Conservation (phyloP, 2,888 invertebrate genomes). For the Tridacna crocea region DNA sequence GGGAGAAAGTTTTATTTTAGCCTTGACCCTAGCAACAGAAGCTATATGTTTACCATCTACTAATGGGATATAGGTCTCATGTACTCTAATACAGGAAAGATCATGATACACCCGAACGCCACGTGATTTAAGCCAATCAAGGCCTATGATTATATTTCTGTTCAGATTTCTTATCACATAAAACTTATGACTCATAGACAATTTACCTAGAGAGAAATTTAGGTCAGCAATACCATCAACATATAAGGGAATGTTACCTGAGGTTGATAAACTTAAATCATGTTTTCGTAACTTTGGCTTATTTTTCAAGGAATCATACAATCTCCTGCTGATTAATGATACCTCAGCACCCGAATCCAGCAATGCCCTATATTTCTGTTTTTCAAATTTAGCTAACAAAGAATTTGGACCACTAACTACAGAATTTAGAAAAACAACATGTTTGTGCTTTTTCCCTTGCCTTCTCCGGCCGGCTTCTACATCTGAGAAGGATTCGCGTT, state of each 20-base stretch:
- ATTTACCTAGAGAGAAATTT: constrained; percentile 11
- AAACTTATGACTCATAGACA: constrained; percentile 22
- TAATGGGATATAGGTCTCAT: constrained; percentile 6
- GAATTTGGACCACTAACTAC: neutral
- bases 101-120: constrained; percentile 44
- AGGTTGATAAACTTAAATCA: neutral
- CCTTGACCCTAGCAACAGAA: neutral
- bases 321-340: constrained; percentile 27
- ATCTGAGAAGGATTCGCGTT: neutral
- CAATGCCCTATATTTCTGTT: constrained; percentile 30
- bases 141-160: constrained; percentile 37
- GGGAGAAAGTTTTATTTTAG: neutral
- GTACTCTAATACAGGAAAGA: constrained; percentile 28
- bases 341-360: constrained; percentile 44
- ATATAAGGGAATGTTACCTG: neutral
- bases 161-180: constrained; percentile 27
- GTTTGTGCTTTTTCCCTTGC: neutral
- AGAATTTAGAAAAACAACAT: neutral
- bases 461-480: too few species aligned
- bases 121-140: constrained; percentile 25
- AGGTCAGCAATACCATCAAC: constrained; percentile 22
- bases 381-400: neutral
- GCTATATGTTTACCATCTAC: neutral
- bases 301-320: constrained; percentile 10
- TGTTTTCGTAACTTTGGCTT: neutral